Evolutionary conservation across 2,113 vertebrate genomes (phyloP), one percentile per base, ranked within the genome.

Genomic region (Bubo blakistoni): DNA sequence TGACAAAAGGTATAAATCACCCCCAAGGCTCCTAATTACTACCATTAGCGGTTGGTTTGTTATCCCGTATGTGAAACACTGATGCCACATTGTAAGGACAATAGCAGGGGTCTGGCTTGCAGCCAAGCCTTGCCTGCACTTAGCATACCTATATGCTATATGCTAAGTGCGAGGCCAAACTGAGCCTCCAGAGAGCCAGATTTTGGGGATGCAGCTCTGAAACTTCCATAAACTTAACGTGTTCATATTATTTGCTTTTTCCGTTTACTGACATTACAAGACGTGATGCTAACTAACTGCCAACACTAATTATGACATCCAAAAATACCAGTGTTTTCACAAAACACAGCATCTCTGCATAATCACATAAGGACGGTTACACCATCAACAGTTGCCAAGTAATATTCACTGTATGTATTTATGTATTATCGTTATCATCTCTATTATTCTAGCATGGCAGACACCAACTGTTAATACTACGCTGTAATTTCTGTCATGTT

Each of bases 1-100:
- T 81, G 94, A 94, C 96, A 90, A 97, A 97, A 97, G 92, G 95
- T 79, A 95, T 96, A 96, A 97, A 97, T 97, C 96, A 96, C 93
- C 82, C 90, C 79, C 96, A 67, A 81, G 95, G 88, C 92, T 95
- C 91, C 95, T 96, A 94, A 97, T 97, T 97, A 95, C 96, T 93
- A 62, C 93, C 96, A 96, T 96, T 96, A 98, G 92, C 92, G 86
- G 93, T 90, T 79, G 97, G 83, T 94, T 86, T 95, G 96, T 96
- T 97, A 44, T 32, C 85, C 81, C 9, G 71, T 18, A 42, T 61
- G 83, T 34, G 76, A 90, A 67, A 77, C 92, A 8, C 78, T 18
- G 88, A 91, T 74, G 92, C 85, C 86, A 93, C 86, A 24, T 40
- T 6, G 54, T 30, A 22, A 90, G 96, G 94, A 80, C 90, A 58